phyloP scores from a whole-genome alignment of 2,113 vertebrate species.

The Rhadina sibilatrix region DNA sequence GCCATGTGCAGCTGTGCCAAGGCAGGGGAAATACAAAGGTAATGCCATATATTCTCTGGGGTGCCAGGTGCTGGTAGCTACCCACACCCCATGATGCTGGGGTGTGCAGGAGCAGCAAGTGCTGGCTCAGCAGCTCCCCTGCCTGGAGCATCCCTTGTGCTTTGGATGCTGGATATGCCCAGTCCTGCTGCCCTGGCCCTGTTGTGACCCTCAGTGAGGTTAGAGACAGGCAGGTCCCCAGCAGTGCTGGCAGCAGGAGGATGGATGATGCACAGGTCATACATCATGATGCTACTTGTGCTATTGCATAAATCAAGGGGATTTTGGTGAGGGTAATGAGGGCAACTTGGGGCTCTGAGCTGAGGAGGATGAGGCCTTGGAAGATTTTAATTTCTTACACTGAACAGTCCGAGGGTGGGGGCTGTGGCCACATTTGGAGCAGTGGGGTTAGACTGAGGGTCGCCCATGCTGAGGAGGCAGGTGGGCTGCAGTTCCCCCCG shows the following conservation, averaged over 20 bases:
- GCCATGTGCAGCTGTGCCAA: fast-evolving
- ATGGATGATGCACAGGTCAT: fast-evolving
- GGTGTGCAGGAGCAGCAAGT: not conserved
- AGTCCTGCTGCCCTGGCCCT: not conserved
- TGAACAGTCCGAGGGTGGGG: fast-evolving
- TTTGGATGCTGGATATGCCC: not conserved
- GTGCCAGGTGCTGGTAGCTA: not conserved
- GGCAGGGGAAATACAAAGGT: not conserved
- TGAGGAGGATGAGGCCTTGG: not conserved
- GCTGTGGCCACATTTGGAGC: not conserved
- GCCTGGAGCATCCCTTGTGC: not conserved
- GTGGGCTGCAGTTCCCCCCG: not conserved
- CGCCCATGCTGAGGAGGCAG: not conserved
- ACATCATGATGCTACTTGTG: not conserved
- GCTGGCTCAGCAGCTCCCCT: not conserved
- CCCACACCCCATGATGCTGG: fast-evolving
- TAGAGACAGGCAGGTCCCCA: not conserved
- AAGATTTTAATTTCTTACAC: not conserved
- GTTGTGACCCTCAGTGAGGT: fast-evolving
- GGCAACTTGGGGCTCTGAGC: not conserved
- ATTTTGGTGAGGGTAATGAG: not conserved
- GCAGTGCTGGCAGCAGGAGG: not conserved
- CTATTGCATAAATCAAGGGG: not conserved
- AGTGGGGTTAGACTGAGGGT: not conserved
- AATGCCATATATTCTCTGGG: not conserved